These are phyloP conservation scores for Anarrhichthys ocellatus DNA, from an alignment of 2,113 vertebrate genomes.

Conservation along the genomic window DNA sequence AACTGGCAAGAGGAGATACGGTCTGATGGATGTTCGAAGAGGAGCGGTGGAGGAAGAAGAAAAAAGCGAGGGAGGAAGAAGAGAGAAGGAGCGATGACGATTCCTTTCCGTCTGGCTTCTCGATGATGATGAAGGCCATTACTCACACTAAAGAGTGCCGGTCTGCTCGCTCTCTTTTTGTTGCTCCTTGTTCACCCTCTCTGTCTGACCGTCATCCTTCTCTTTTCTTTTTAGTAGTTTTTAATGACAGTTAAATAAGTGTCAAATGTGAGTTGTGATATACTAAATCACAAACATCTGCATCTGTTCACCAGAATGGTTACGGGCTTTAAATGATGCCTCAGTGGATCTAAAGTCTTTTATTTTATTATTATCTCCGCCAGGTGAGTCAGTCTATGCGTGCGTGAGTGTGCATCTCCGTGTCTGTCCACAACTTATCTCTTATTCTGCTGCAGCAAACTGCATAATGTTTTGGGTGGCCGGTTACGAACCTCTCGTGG, in stretches of 20 bases:
- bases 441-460: too few species aligned
- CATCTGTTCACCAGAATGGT: constrained; percentile 10
- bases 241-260: constrained; percentile 1
- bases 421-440: too few species aligned
- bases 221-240: constrained; percentile 3
- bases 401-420: too few species aligned
- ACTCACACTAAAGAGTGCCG: constrained; percentile 60
- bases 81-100: constrained; percentile 45
- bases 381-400: too few species aligned
- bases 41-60: background rate
- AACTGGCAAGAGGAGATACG: constrained; percentile 72
- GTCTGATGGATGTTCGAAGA: constrained; percentile 67
- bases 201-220: constrained; percentile 2
- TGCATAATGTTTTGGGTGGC: too few species aligned
- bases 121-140: constrained; percentile 78
- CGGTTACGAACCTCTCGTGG: too few species aligned
- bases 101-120: constrained; percentile 62
- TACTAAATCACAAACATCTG: background rate
- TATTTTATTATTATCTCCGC: background rate
- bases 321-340: background rate
- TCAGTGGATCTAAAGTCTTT: background rate
- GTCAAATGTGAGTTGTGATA: constrained; percentile 7
- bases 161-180: constrained; percentile 8
- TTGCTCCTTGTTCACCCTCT: constrained; percentile 18
- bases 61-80: constrained; percentile 25